These are phyloP conservation scores for Gallinago jamesoni DNA, from an alignment of 2,113 vertebrate species.

Conservation along the genomic window DNA sequence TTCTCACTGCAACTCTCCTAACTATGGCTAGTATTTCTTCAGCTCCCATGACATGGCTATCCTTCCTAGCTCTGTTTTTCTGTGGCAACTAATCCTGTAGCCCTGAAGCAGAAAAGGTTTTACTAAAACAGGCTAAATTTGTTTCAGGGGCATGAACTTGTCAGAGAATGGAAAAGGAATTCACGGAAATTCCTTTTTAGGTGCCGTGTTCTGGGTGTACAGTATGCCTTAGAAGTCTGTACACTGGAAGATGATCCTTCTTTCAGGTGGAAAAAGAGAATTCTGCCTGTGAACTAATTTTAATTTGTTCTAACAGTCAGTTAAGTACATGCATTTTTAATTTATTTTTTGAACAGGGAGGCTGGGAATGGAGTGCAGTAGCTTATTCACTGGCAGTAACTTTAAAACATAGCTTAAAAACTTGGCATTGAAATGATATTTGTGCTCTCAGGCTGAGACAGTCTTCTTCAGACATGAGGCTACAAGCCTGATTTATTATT, in stretches of 20 bases:
- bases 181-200: neutral
- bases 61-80: neutral
- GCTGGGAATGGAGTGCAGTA: neutral
- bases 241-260: neutral
- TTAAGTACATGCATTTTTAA: neutral
- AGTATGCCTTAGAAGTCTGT: neutral
- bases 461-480: conserved; percentile 24
- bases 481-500: conserved; percentile 24
- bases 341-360: neutral
- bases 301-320: neutral
- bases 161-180: neutral
- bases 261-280: neutral
- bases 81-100: neutral
- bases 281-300: neutral
- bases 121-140: neutral
- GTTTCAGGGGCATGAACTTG: neutral
- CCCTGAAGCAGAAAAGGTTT: neutral
- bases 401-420: conserved; percentile 55
- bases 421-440: neutral
- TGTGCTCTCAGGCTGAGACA: neutral
- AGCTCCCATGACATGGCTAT: rapidly evolving
- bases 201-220: neutral
- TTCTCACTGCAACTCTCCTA: neutral
- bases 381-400: neutral
- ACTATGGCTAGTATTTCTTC: too few species aligned